phyloP scores from a whole-genome alignment of 2,888 invertebrate genomes.

The Latrodectus elegans region DNA sequence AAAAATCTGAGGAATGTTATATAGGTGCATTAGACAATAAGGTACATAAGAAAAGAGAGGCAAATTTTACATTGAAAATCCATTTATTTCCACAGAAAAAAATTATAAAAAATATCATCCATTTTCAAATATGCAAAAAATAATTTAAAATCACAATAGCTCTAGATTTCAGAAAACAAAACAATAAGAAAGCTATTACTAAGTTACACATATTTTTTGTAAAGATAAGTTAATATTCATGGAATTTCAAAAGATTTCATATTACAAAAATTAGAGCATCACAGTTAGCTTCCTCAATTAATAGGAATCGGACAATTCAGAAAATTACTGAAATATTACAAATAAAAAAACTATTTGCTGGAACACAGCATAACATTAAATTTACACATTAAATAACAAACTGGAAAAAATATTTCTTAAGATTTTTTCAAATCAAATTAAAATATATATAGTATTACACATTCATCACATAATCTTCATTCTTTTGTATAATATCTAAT shows the following conservation, averaged over 20 bases:
- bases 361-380: no score
- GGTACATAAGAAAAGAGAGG: not conserved
- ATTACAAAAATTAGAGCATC: conserved; percentile 47
- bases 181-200: conserved; percentile 14
- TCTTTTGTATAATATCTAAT: no score
- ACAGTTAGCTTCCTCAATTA: conserved; percentile 49
- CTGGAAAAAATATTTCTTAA: no score
- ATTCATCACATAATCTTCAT: no score
- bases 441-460: no score
- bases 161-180: conserved; percentile 30
- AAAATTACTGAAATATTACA: no score
- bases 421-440: no score
- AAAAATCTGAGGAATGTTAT: no score
- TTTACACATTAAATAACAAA: no score
- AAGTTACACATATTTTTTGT: conserved; percentile 39
- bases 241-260: conserved; percentile 34
- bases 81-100: conserved; percentile 57
- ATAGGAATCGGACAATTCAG: not conserved
- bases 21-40: no score
- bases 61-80: conserved; percentile 35
- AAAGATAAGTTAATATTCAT: conserved; percentile 37
- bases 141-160: conserved; percentile 35
- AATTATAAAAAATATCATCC: conserved; percentile 61
- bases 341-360: no score
- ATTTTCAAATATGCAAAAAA: conserved; percentile 46